These are phyloP conservation scores for Acestrorhynchus altus DNA, from an alignment of 2,797 vertebrate species.

Conservation along the genomic window DNA sequence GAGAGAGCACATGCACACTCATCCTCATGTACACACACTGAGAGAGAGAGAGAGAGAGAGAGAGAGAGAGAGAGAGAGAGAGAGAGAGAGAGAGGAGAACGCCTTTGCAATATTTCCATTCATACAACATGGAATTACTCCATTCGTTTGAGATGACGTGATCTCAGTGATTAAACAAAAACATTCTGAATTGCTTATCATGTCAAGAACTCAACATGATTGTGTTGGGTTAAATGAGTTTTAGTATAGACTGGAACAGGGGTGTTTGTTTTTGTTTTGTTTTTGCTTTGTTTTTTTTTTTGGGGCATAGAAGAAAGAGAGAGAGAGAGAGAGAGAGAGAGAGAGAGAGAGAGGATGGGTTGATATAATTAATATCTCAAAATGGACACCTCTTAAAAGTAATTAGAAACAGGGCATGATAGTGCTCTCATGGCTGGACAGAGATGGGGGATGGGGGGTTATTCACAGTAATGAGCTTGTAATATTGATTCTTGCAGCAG, in stretches of 20 bases:
- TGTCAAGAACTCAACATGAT: conserved; percentile 37
- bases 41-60: too few relatives aligned
- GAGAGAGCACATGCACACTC: conserved; percentile 25
- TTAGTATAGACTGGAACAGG: conserved; percentile 39
- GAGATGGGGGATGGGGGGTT: conserved; percentile 58
- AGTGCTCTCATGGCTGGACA: conserved; percentile 26
- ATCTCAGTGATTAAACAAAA: conserved; percentile 47
- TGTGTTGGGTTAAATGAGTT: conserved; percentile 72
- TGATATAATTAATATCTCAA: conserved; percentile 75
- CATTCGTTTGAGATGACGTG: conserved; percentile 46
- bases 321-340: neutral
- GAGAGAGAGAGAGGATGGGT: conserved; percentile 37
- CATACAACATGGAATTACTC: conserved; percentile 30
- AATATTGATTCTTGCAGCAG: conserved; percentile 72
- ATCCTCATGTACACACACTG: conserved; percentile 2
- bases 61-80: too few relatives aligned
- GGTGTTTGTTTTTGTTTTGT: too few relatives aligned
- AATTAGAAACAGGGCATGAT: conserved; percentile 64
- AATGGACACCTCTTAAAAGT: conserved; percentile 67
- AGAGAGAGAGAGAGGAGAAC: too few relatives aligned
- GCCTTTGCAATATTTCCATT: conserved; percentile 20
- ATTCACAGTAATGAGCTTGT: conserved; percentile 76
- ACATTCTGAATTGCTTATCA: conserved; percentile 57
- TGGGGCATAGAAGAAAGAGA: too few relatives aligned
- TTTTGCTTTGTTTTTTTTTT: too few relatives aligned